Percentiles rank a stretch among this genome's conserved stretches.
Conservation (phyloP, 2,797 vertebrate genomes). For the Pangasius sanitwongsei region DNA sequence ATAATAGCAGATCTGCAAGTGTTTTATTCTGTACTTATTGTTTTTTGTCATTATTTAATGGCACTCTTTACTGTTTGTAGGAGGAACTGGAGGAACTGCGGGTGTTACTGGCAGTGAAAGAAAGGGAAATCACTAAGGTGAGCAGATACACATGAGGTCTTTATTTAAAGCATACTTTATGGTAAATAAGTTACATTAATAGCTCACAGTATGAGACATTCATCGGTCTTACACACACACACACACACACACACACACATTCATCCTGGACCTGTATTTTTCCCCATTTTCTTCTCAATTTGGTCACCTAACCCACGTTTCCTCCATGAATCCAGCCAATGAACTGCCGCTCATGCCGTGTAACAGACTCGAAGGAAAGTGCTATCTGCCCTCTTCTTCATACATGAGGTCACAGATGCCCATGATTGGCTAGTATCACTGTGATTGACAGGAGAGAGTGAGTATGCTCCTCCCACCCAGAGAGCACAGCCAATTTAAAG, state of each 20-base stretch:
- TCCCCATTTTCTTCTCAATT: not conserved
- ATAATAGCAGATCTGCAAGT: not conserved
- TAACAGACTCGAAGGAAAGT: not conserved
- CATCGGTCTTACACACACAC: not conserved
- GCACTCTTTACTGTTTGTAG: conserved; percentile 58
- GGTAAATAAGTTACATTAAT: not conserved
- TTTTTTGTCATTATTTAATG: not conserved
- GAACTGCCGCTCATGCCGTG: not conserved
- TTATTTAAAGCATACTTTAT: not conserved
- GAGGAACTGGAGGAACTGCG: conserved; percentile 70
- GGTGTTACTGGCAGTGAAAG: conserved; percentile 66
- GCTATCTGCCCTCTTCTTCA: not conserved
- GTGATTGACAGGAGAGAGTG: not conserved
- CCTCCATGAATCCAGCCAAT: not conserved
- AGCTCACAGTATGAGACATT: not conserved
- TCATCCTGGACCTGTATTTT: too few relatives aligned
- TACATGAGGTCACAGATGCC: not conserved
- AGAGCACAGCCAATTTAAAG: not conserved
- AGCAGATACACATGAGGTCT: conserved; percentile 3
- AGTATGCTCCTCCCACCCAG: too few relatives aligned
- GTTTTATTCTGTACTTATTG: not conserved
- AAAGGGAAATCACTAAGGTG: conserved; percentile 74
- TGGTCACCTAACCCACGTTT: not conserved
- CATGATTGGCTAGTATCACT: not conserved
- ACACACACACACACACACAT: not conserved